Evolutionary conservation across 1,140 invertebrate species (phyloP).

Genomic region (Phocides pigmalion): DNA sequence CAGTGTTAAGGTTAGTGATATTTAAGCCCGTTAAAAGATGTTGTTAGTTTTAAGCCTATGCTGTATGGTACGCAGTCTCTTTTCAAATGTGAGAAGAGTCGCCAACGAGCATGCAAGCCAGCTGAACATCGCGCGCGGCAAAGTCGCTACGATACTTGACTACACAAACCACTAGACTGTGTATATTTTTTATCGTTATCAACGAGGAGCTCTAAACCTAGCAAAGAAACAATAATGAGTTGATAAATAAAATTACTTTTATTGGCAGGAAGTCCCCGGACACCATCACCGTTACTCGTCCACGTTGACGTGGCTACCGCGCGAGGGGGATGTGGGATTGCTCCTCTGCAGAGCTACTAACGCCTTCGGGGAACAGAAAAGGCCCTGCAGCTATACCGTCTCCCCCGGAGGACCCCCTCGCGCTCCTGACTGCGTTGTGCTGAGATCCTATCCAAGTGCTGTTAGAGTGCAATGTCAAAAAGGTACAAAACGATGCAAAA

Average conservation of each 20-base stretch:
- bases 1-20: slow-evolving; percentile 52
- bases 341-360: slow-evolving; percentile 67
- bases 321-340: slow-evolving; percentile 53
- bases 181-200: no score
- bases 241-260: no score
- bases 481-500: slow-evolving; percentile 52
- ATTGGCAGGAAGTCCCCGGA: slow-evolving; percentile 58
- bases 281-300: slow-evolving; percentile 62
- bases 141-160: no score
- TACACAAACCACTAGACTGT: no score
- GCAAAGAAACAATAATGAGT: no score
- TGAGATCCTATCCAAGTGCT: slow-evolving; percentile 47
- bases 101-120: no score
- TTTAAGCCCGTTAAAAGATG: background rate
- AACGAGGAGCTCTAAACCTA: no score
- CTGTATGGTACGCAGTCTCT: no score
- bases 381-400: slow-evolving; percentile 57
- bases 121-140: no score
- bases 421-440: slow-evolving; percentile 55
- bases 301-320: slow-evolving; percentile 63
- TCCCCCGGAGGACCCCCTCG: slow-evolving; percentile 52
- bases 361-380: slow-evolving; percentile 66
- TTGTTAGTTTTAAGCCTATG: slow-evolving; percentile 17
- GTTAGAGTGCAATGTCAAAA: slow-evolving; percentile 64
- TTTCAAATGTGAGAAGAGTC: no score